These are phyloP conservation scores for Diplodus sargus DNA, from an alignment of 2,797 vertebrate genomes.

Conservation along the genomic window DNA sequence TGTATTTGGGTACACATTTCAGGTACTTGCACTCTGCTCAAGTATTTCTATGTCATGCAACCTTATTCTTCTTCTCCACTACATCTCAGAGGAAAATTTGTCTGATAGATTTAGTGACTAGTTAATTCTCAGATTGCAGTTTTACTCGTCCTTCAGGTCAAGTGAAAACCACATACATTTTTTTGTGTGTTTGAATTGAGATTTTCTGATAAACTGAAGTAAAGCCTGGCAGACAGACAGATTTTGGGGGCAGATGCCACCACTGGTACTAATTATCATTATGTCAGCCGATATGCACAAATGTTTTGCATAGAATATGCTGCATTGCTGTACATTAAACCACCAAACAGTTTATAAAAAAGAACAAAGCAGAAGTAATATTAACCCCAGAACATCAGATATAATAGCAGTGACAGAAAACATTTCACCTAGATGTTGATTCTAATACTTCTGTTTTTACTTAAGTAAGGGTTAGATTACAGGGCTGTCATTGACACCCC, in stretches of 20 bases:
- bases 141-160: neutral
- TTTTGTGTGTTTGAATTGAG: neutral
- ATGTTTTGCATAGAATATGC: neutral
- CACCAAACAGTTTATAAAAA: neutral
- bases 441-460: too few species aligned
- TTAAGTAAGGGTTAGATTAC: too few species aligned
- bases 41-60: neutral
- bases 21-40: neutral
- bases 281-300: too few species aligned
- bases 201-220: neutral
- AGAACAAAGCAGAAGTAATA: neutral
- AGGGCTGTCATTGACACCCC: too few species aligned
- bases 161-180: neutral
- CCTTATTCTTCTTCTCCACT: neutral
- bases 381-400: neutral
- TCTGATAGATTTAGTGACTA: neutral
- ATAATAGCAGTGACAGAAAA: neutral
- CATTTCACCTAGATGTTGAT: neutral
- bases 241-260: too few species aligned
- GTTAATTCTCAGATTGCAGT: neutral
- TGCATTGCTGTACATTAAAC: neutral
- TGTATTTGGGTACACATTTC: neutral
- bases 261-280: too few species aligned
- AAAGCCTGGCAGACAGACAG: too few species aligned
- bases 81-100: neutral